phyloP scores from a whole-genome alignment of 2,113 vertebrate genomes.

The Oophaga pumilio region DNA sequence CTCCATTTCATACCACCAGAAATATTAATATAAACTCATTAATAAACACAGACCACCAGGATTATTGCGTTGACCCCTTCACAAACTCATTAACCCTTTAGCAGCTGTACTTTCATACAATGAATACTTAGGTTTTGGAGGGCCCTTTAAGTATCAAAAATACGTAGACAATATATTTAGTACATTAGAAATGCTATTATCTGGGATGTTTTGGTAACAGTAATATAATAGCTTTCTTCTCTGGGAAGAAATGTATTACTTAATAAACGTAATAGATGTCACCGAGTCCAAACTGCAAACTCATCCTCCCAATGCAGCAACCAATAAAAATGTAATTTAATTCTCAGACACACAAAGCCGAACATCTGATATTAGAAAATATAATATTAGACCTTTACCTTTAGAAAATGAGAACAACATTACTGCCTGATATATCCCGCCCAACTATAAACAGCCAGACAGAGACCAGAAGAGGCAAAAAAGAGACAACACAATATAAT shows the following conservation, averaged over 20 bases:
- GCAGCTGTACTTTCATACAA: not conserved
- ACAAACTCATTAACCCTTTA: not conserved
- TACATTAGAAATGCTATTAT: slow-evolving; percentile 3
- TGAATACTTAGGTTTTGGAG: not conserved
- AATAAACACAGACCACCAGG: no score
- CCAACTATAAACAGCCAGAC: not conserved
- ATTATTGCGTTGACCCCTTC: no score
- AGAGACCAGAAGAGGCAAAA: not conserved
- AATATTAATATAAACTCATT: no score
- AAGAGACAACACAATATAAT: not conserved
- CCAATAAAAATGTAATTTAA: not conserved
- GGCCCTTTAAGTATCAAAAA: not conserved
- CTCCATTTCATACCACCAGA: no score
- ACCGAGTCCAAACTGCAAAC: not conserved
- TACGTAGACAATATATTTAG: not conserved
- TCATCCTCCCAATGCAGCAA: not conserved
- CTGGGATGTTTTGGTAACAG: not conserved
- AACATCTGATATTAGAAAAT: not conserved
- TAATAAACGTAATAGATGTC: slow-evolving; percentile 4
- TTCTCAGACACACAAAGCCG: not conserved
- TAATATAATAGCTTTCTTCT: not conserved
- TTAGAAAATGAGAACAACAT: not conserved
- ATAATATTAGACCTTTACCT: not conserved
- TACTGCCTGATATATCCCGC: not conserved
- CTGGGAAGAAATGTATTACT: slow-evolving; percentile 12